Evolutionary conservation across 2,888 invertebrate species (phyloP), one percentile per base, ranked within the genome.

Genomic region (Nineta flava): DNA sequence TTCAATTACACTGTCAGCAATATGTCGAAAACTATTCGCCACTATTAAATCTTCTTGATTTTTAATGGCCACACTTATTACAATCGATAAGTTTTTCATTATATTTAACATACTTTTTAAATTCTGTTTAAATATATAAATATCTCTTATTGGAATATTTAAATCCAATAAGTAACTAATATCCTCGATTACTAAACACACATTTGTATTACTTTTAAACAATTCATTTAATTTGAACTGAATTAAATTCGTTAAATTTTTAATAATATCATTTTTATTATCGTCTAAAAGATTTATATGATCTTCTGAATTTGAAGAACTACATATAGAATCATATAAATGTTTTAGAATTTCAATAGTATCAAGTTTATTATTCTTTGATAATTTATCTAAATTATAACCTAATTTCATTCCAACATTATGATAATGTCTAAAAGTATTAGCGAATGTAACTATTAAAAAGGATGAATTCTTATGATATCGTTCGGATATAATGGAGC

Each of bases 321-420:
- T n/a, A 10, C 15, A 13, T 42, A 31, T 63, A 63, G 35, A 64
- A 6, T 66, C 61, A 0, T 65, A 65, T 48, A 74, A 62, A 38
- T 69, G 68, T 54, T 68, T 70, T 50, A 78, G 62, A 1, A 74
- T 71, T 57, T 79, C 77, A 19, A 79, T 65, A 3, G 73, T 63
- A 26, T 63, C 66, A 1, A 76, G 65, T n/a, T 65, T 65, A 45
- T 71, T 72, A 13, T 68, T 62, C 44, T 68, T 67, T 21, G 69
- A 62, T 51, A 72, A 65, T 47, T 71, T 64, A 34, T 74, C 71
- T 32, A 85, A 65, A 62, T 83, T 83, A 59, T 80, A 83, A 47
- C 83, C 84, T 59, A 86, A 70, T 58, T 82, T 79, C 59, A 81
- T 76, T 12, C 83, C 82, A 34, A 85, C 75, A 65, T 78, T 81